Percentiles rank a stretch among this genome's conserved stretches.
These are phyloP conservation scores for Cheilosia variabilis DNA, from an alignment of 2,888 invertebrate species.

Conservation along the genomic window DNA sequence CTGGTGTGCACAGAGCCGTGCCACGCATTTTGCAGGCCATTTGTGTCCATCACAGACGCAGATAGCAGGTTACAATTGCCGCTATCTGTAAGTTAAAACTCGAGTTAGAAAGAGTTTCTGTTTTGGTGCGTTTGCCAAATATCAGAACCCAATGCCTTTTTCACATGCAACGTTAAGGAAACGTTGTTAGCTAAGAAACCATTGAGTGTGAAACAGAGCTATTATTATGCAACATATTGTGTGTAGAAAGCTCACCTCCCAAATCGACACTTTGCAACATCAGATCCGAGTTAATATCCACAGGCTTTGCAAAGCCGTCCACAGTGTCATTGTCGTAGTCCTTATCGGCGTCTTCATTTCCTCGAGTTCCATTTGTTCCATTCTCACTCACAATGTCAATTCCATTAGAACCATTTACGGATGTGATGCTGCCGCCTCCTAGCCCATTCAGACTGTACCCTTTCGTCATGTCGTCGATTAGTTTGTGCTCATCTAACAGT, in stretches of 20 bases:
- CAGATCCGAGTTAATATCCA: conserved; percentile 76
- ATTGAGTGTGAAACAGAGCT: too few relatives aligned
- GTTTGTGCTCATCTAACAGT: conserved; percentile 62
- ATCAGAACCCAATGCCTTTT: neutral
- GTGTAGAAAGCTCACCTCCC: conserved; percentile 76
- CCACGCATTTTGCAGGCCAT: conserved; percentile 78
- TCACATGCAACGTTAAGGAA: neutral
- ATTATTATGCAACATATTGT: too few relatives aligned
- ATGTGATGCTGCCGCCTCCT: conserved; percentile 11
- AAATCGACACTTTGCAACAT: conserved; percentile 79
- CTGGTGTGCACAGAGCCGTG: conserved; percentile 84
- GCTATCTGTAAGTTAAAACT: conserved; percentile 56
- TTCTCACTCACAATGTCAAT: conserved; percentile 49
- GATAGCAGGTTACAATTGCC: conserved; percentile 63
- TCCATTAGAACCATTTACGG: conserved; percentile 45
- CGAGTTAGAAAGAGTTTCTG: conserved; percentile 31
- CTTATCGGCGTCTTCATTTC: conserved; percentile 3
- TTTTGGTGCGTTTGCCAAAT: neutral
- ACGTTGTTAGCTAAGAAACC: neutral
- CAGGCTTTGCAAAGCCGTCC: conserved; percentile 66
- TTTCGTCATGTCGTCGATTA: conserved; percentile 51
- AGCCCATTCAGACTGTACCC: conserved; percentile 57
- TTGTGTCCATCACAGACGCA: conserved; percentile 46
- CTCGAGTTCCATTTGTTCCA: conserved; percentile 32
- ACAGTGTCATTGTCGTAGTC: conserved; percentile 10